Evolutionary conservation across 2,113 vertebrate species (phyloP).

Genomic region (Albula glossodonta): DNA sequence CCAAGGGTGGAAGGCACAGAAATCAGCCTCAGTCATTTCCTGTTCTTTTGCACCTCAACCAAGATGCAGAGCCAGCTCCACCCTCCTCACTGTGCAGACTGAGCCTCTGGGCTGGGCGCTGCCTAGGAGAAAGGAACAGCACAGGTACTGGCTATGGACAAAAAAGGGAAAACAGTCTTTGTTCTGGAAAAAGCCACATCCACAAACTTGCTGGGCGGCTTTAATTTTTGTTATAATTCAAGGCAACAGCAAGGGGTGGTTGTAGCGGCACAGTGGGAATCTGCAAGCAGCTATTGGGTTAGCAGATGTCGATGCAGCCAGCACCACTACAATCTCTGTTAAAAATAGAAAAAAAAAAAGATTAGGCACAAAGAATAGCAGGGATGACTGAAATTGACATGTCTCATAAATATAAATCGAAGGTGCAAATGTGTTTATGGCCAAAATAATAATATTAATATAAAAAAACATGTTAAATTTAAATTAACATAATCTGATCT

Average conservation of each 20-base stretch:
- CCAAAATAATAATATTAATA: no score
- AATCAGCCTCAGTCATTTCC: neutral
- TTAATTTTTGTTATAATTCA: neutral
- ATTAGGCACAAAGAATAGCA: neutral
- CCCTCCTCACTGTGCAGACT: neutral
- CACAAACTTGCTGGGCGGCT: no score
- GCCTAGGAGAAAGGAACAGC: neutral
- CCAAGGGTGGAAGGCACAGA: neutral
- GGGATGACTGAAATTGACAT: neutral
- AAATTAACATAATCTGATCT: neutral
- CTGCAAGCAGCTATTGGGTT: neutral
- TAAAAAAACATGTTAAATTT: neutral
- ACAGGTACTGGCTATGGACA: neutral
- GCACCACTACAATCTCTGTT: neutral
- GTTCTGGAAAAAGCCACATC: neutral
- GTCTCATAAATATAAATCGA: conserved; percentile 3
- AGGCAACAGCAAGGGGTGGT: neutral
- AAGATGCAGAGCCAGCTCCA: neutral
- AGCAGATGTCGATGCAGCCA: neutral
- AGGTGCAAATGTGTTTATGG: neutral
- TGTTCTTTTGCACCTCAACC: neutral
- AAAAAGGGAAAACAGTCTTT: neutral
- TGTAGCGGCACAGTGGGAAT: neutral
- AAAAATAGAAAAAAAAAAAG: neutral
- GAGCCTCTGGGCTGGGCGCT: neutral